These are phyloP conservation scores for Pachypsylla venusta DNA, from an alignment of 1,140 invertebrate genomes.

Conservation along the genomic window DNA sequence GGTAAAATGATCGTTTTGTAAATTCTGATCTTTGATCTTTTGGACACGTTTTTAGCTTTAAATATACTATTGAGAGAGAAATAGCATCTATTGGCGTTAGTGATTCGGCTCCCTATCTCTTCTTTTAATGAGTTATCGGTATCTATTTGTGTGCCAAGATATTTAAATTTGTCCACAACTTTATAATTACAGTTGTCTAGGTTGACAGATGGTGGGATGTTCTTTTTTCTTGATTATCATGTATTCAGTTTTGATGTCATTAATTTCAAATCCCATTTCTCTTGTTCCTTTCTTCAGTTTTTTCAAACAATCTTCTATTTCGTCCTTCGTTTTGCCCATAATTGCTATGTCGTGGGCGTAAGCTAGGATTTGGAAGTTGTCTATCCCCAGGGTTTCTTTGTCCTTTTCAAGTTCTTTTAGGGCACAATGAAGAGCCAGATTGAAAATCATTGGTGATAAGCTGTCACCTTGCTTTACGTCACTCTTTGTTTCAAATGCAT, in stretches of 20 bases:
- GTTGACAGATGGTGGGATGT: neutral
- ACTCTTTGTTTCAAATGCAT: neutral
- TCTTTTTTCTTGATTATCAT: neutral
- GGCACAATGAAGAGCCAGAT: neutral
- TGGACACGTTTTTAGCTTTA: neutral
- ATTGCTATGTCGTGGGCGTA: neutral
- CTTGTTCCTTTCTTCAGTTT: neutral
- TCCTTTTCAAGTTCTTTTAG: neutral
- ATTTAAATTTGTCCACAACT: neutral
- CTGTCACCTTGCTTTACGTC: neutral
- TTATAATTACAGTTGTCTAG: neutral
- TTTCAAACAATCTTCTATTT: neutral
- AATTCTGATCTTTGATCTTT: neutral
- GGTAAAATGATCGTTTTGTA: neutral
- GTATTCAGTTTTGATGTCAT: constrained; percentile 1
- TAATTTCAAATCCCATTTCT: neutral
- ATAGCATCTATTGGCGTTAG: neutral
- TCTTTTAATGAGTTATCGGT: neutral
- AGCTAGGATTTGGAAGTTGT: neutral
- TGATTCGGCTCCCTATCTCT: neutral
- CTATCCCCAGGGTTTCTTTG: neutral
- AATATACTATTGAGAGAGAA: neutral
- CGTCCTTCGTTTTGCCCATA: neutral
- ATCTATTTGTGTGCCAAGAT: neutral
- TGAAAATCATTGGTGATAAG: neutral